Evolutionary conservation across 2,797 vertebrate species (phyloP).

Genomic region (Chaetophractus vellerosus): DNA sequence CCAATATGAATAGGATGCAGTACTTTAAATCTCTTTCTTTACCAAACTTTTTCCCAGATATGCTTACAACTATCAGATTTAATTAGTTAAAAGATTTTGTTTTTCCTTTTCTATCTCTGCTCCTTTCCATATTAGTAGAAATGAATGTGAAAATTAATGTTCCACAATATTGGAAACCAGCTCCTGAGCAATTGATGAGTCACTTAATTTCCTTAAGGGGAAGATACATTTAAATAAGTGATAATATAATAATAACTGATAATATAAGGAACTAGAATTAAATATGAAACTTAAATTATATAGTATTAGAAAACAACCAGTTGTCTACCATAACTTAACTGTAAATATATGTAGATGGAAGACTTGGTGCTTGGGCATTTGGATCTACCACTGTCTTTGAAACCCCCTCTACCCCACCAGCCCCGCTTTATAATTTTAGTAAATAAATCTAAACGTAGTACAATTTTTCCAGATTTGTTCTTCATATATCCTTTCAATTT

Average conservation of each 20-base stretch:
- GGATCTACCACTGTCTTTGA: background rate
- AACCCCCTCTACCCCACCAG: background rate
- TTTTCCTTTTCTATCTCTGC: background rate
- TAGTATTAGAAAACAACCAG: constrained; percentile 44
- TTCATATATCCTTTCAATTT: constrained; percentile 15
- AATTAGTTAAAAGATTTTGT: background rate
- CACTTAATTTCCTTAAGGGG: constrained; percentile 13
- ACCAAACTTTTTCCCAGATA: constrained; percentile 11
- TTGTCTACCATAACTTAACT: background rate
- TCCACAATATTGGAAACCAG: background rate
- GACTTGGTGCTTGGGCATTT: background rate
- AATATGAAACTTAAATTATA: constrained; percentile 43
- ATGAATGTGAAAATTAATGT: constrained; percentile 40
- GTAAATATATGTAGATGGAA: background rate
- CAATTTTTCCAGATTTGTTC: background rate
- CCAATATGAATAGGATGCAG: background rate
- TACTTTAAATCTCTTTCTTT: constrained; percentile 57
- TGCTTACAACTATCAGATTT: constrained; percentile 25
- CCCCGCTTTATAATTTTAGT: constrained; percentile 45
- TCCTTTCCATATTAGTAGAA: constrained; percentile 6
- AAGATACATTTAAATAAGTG: constrained; percentile 60
- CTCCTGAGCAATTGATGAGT: constrained; percentile 7
- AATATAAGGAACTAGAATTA: background rate
- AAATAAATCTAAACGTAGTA: background rate
- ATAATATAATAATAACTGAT: background rate